phyloP scores from a whole-genome alignment of 2,888 invertebrate species.

The Ypsolopha sequella region DNA sequence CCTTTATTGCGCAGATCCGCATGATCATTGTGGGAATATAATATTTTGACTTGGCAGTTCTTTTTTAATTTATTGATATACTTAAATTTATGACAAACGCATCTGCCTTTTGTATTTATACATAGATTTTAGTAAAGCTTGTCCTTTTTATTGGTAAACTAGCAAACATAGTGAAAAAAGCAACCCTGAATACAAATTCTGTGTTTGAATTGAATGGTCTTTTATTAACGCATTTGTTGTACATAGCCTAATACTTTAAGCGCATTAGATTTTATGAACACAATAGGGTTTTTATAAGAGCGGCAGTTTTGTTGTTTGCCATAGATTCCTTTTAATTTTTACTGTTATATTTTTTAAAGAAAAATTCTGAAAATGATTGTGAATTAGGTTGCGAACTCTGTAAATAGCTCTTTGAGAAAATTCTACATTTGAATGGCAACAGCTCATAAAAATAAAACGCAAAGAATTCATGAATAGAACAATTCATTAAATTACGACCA shows the following conservation, averaged over 20 bases:
- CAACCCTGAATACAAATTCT: not conserved
- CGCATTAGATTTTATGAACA: not conserved
- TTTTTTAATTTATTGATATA: conserved; percentile 38
- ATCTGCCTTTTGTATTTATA: conserved; percentile 15
- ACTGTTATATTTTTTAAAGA: too few relatives aligned
- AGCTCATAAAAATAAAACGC: not conserved
- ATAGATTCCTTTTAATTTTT: too few relatives aligned
- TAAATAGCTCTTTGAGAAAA: too few relatives aligned
- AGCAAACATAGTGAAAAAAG: too few relatives aligned
- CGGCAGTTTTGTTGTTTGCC: too few relatives aligned
- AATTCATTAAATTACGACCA: conserved; percentile 1
- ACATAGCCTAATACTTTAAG: not conserved
- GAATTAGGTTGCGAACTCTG: too few relatives aligned
- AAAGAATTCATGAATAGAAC: conserved; percentile 23
- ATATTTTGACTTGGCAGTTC: conserved; percentile 40
- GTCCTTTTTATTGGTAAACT: not conserved
- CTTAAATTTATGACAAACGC: conserved; percentile 34
- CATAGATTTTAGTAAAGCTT: not conserved
- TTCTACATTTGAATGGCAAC: too few relatives aligned
- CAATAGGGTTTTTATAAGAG: not conserved
- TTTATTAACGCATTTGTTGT: not conserved
- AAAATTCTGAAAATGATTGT: too few relatives aligned
- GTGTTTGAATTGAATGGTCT: not conserved
- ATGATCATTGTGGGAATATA: conserved; percentile 62
- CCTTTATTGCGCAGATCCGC: conserved; percentile 37